Conservation (phyloP, 1,140 invertebrate species). For the Euura lappo region DNA sequence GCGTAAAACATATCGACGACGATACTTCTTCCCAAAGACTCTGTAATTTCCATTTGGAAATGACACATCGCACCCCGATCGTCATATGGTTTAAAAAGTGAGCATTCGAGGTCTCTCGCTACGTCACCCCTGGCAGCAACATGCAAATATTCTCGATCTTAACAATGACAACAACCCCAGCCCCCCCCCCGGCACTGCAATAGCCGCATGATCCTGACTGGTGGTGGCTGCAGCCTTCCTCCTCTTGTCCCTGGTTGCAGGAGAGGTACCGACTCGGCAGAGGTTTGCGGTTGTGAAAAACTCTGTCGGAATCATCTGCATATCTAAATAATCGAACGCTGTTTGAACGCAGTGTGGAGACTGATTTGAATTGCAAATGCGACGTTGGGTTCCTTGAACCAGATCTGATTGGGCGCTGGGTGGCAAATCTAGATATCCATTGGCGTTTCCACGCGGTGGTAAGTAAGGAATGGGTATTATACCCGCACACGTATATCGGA, state of each 20-base stretch:
- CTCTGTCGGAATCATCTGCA: conserved; percentile 1
- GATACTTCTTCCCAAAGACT: background rate
- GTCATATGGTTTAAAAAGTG: conserved; percentile 2
- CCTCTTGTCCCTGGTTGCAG: background rate
- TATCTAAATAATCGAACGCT: conserved; percentile 7
- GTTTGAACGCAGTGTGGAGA: conserved; percentile 3
- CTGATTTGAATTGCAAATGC: background rate
- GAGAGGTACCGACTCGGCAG: background rate
- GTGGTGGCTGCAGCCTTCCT: background rate
- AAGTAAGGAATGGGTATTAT: background rate
- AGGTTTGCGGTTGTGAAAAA: conserved; percentile 7
- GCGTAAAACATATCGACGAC: conserved; percentile 1
- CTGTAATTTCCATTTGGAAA: background rate
- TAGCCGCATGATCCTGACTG: background rate
- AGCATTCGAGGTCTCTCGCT: background rate
- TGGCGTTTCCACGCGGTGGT: background rate
- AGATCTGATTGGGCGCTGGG: conserved; percentile 1
- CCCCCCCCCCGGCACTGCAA: background rate
- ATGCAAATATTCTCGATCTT: conserved; percentile 1
- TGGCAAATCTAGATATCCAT: conserved; percentile 7
- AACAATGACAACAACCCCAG: background rate
- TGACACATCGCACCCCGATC: conserved; percentile 3
- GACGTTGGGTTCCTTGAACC: background rate
- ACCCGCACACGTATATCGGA: background rate
- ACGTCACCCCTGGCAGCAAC: background rate